phyloP scores from a whole-genome alignment of 2,888 invertebrate genomes.

The Ecdyonurus torrentis region DNA sequence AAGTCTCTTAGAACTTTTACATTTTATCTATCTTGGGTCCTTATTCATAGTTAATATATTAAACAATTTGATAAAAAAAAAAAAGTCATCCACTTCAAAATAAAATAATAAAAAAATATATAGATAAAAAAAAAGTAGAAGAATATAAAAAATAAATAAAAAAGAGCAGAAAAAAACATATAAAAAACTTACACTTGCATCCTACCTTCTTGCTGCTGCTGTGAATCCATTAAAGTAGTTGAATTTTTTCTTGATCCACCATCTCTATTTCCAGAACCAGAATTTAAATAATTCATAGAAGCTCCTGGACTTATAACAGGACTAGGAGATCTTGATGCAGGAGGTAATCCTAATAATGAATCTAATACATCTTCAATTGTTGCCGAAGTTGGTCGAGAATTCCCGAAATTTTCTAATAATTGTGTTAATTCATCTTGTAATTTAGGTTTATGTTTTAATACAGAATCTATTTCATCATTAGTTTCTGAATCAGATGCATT shows the following conservation, averaged over 20 bases:
- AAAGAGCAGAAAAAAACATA: no score
- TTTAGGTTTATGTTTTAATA: not conserved
- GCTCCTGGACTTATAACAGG: constrained; percentile 26
- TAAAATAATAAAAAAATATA: not conserved
- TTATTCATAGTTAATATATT: no score
- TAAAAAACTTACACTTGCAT: constrained; percentile 70
- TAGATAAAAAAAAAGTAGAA: no score
- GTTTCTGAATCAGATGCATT: no score
- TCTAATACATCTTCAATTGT: constrained; percentile 89
- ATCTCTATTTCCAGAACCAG: no score
- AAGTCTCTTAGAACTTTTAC: no score
- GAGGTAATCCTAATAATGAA: constrained; percentile 73
- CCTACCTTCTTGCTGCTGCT: constrained; percentile 39
- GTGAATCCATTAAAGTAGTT: no score
- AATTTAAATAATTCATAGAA: constrained; percentile 9
- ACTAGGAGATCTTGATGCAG: constrained; percentile 58
- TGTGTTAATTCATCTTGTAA: constrained; percentile 1
- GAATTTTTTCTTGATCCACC: no score
- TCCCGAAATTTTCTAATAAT: constrained; percentile 5
- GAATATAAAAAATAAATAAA: no score
- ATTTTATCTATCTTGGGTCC: no score
- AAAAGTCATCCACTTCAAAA: not conserved
- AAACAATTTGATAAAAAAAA: no score
- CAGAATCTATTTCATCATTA: no score
- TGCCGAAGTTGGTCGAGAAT: constrained; percentile 56